phyloP scores from a whole-genome alignment of 2,888 invertebrate species.

The Brachypalpus laphriformis region DNA sequence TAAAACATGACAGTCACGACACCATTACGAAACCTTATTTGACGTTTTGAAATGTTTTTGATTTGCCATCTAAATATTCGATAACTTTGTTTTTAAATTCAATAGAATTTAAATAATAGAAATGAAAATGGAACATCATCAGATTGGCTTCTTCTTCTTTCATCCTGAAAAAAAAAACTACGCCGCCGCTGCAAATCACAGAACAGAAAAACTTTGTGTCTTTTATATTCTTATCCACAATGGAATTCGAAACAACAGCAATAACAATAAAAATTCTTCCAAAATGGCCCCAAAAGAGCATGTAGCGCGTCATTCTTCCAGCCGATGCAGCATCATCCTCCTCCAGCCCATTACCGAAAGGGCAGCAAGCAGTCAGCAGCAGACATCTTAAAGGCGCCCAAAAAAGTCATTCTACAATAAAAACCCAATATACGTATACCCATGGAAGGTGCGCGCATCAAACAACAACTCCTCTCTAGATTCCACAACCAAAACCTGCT shows the following conservation, averaged over 20 bases:
- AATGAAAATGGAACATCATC: background rate
- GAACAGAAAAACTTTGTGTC: conserved; percentile 27
- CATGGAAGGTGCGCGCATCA: conserved; percentile 34
- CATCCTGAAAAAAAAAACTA: background rate
- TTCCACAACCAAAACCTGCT: conserved; percentile 60
- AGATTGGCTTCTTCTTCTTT: background rate
- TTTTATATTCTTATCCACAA: conserved; percentile 57
- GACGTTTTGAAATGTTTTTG: conserved; percentile 26
- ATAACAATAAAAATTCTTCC: conserved; percentile 71
- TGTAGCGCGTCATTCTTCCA: conserved; percentile 68
- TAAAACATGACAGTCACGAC: conserved; percentile 56
- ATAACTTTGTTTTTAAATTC: background rate
- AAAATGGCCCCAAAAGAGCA: conserved; percentile 73
- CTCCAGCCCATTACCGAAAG: conserved; percentile 50
- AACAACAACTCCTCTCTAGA: conserved; percentile 46
- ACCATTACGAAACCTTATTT: conserved; percentile 22
- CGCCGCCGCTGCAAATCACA: conserved; percentile 30
- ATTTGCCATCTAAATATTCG: conserved; percentile 7
- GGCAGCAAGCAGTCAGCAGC: conserved; percentile 1
- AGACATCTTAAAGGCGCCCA: conserved; percentile 73
- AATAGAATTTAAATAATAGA: background rate
- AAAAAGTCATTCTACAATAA: conserved; percentile 65
- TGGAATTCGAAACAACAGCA: conserved; percentile 68
- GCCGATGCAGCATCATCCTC: conserved; percentile 64
- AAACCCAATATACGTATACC: conserved; percentile 49